phyloP scores from a whole-genome alignment of 1,140 invertebrate genomes.

The Cotesia typhae region DNA sequence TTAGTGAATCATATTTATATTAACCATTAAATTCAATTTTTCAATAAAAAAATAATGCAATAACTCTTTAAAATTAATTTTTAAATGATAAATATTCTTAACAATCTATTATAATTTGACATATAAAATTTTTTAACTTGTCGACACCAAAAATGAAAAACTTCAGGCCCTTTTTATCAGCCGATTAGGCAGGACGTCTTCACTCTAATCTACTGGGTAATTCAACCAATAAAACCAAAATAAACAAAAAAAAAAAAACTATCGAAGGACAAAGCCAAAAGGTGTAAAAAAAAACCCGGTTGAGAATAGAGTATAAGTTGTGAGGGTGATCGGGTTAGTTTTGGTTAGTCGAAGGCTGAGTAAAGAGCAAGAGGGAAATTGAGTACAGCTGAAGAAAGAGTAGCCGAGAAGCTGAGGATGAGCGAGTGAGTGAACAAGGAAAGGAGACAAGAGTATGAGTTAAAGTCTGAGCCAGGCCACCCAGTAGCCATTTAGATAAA shows the following conservation, averaged over 20 bases:
- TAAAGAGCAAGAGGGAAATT: conserved; percentile 2
- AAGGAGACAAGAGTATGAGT: conserved; percentile 40
- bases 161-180: too few species aligned
- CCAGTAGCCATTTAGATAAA: conserved; percentile 67
- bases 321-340: conserved; percentile 56
- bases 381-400: too few species aligned
- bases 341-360: conserved; percentile 46
- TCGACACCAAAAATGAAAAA: too few species aligned
- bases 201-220: too few species aligned
- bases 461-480: conserved; percentile 53
- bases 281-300: conserved; percentile 22
- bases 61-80: too few species aligned
- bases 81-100: too few species aligned
- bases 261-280: background rate
- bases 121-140: too few species aligned
- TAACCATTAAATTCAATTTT: too few species aligned
- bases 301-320: conserved; percentile 1
- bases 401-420: background rate
- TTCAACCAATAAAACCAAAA: background rate
- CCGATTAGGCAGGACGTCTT: too few species aligned
- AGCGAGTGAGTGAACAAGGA: conserved; percentile 40
- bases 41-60: too few species aligned
- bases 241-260: background rate
- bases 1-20: too few species aligned
- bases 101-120: too few species aligned